These are phyloP conservation scores for Talpa occidentalis DNA, from an alignment of 2,113 vertebrate genomes.

Conservation along the genomic window DNA sequence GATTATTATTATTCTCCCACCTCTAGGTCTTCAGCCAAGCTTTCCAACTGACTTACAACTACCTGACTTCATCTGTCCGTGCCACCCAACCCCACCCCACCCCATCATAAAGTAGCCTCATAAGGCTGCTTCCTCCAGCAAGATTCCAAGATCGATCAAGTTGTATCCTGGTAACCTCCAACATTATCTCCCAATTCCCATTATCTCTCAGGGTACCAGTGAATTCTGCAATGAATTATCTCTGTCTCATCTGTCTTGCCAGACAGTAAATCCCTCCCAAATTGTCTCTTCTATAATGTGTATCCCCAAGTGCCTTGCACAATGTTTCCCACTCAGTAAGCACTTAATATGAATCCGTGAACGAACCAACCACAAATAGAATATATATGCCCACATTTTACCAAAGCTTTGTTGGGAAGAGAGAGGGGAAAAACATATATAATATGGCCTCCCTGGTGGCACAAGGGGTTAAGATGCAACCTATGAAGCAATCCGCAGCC, in stretches of 20 bases:
- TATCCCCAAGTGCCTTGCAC: background rate
- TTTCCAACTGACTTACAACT: background rate
- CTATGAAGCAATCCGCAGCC: too few species aligned
- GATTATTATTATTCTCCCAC: background rate
- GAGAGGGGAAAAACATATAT: background rate
- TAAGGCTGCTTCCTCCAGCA: background rate
- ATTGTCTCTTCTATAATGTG: background rate
- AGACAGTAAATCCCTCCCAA: background rate
- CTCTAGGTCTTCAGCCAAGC: background rate
- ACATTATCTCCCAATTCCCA: background rate
- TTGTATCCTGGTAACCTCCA: background rate
- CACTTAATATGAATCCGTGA: background rate
- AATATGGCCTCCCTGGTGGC: too few species aligned
- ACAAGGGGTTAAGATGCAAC: too few species aligned
- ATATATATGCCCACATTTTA: background rate
- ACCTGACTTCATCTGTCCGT: background rate
- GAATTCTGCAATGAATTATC: background rate
- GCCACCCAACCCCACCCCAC: too few species aligned
- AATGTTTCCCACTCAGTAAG: background rate
- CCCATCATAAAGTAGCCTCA: background rate
- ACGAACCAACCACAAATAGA: background rate
- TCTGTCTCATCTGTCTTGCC: background rate
- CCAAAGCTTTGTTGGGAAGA: background rate
- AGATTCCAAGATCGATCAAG: background rate
- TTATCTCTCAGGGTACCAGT: background rate